phyloP scores from a whole-genome alignment of 2,888 invertebrate genomes.

The Anagyrus pseudococci region DNA sequence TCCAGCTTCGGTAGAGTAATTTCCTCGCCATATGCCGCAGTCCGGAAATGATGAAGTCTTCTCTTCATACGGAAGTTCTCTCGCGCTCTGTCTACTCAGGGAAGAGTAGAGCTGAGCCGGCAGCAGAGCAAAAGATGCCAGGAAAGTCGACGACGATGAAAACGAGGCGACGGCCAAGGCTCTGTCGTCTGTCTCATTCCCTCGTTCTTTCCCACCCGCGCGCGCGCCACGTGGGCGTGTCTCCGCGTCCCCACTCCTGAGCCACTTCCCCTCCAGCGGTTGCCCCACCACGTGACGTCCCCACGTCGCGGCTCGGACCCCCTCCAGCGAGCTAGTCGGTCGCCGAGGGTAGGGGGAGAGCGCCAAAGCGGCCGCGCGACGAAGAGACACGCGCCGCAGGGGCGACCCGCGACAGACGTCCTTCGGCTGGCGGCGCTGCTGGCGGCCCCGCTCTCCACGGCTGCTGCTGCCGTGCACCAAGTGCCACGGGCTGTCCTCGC shows the following conservation, averaged over 20 bases:
- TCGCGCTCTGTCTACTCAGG: too few species aligned
- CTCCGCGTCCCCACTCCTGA: constrained; percentile 44
- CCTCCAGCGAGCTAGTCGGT: constrained; percentile 20
- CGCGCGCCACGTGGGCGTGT: constrained; percentile 46
- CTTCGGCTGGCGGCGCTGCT: constrained; percentile 29
- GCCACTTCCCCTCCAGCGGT: constrained; percentile 51
- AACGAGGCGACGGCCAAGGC: constrained; percentile 33
- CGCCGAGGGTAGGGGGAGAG: constrained; percentile 4
- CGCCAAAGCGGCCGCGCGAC: constrained; percentile 46
- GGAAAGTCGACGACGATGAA: constrained; percentile 36
- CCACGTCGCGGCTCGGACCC: constrained; percentile 40
- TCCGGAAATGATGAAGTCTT: too few species aligned
- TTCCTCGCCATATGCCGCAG: constrained; percentile 16
- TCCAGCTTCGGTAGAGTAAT: not conserved
- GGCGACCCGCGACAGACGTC: constrained; percentile 35
- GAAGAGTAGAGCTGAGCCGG: too few species aligned
- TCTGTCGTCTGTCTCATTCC: constrained; percentile 25
- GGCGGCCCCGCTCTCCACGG: too few species aligned
- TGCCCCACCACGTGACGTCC: constrained; percentile 40
- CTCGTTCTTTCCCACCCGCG: constrained; percentile 40
- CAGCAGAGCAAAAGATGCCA: too few species aligned
- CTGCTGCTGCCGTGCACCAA: too few species aligned
- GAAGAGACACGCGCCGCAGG: constrained; percentile 34
- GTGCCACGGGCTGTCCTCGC: constrained; percentile 33
- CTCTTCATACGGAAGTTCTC: too few species aligned